Conservation (phyloP, 2,888 invertebrate species). For the Nycteola revayana region DNA sequence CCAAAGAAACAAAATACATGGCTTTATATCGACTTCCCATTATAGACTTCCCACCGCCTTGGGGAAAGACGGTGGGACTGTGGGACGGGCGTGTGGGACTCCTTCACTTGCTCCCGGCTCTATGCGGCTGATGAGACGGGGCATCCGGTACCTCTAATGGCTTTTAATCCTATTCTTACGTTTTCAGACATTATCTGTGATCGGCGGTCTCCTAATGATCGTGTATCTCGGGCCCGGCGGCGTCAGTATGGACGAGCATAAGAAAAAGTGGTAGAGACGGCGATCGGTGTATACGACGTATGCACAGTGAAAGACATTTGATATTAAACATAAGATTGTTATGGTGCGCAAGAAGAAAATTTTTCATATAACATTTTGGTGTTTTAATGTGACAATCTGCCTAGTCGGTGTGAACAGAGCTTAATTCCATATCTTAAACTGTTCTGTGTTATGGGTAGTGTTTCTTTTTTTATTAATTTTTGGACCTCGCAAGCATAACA, state of each 20-base stretch:
- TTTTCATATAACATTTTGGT: conserved; percentile 30
- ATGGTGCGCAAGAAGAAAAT: conserved; percentile 30
- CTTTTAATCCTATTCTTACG: too few species aligned
- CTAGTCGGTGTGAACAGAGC: conserved; percentile 40
- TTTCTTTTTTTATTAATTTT: too few species aligned
- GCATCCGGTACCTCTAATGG: too few species aligned
- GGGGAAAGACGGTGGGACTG: too few species aligned
- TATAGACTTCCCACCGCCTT: too few species aligned
- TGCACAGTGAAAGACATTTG: conserved; percentile 39
- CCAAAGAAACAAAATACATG: too few species aligned
- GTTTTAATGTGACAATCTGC: conserved; percentile 36
- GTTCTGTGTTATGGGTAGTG: conserved; percentile 14
- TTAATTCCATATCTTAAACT: conserved; percentile 18
- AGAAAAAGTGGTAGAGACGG: conserved; percentile 95
- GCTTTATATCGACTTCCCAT: too few species aligned
- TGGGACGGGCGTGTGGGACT: too few species aligned
- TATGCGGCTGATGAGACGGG: too few species aligned
- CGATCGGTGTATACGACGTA: conserved; percentile 32
- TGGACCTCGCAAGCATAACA: too few species aligned
- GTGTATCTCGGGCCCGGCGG: conserved; percentile 99
- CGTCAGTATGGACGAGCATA: conserved; percentile 99
- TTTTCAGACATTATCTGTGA: conserved; percentile 99
- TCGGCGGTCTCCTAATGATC: conserved; percentile 99
- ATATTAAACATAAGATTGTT: conserved; percentile 40
- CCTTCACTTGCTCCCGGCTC: too few species aligned